A percentile compares a stretch with the other conserved stretches of the same genome.
These are phyloP conservation scores for Clivina fossor DNA, from an alignment of 2,888 invertebrate genomes.

Conservation along the genomic window DNA sequence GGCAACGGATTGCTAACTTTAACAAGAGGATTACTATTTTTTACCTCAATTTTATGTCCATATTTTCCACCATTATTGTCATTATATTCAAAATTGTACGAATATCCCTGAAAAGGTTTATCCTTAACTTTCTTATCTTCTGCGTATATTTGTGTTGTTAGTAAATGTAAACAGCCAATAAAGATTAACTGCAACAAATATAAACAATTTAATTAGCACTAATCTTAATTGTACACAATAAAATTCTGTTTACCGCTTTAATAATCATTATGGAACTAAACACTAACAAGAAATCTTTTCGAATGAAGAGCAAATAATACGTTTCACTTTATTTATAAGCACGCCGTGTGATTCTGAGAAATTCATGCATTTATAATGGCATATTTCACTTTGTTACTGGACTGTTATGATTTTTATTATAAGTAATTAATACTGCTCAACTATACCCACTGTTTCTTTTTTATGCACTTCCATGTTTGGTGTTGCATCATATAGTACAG, in stretches of 20 bases:
- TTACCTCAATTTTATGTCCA: constrained; percentile 28
- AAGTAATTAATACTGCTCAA: too few species aligned
- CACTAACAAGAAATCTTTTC: constrained; percentile 11
- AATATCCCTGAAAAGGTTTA: constrained; percentile 16
- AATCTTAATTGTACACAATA: too few species aligned
- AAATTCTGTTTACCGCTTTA: too few species aligned
- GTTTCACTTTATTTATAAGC: constrained; percentile 22
- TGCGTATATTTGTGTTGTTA: too few species aligned
- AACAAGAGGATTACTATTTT: constrained; percentile 13
- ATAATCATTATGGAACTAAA: constrained; percentile 19
- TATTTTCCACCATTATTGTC: constrained; percentile 18
- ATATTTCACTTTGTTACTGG: constrained; percentile 22
- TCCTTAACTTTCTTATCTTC: constrained; percentile 16
- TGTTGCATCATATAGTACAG: too few species aligned
- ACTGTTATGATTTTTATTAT: too few species aligned
- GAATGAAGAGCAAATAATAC: constrained; percentile 7
- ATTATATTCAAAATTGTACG: constrained; percentile 19
- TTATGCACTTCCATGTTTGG: too few species aligned
- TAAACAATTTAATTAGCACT: too few species aligned
- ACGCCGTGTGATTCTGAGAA: constrained; percentile 14
- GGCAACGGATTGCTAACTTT: too few species aligned
- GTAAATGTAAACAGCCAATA: too few species aligned
- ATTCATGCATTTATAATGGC: constrained; percentile 22
- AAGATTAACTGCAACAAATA: too few species aligned
- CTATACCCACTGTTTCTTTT: too few species aligned